Evolutionary conservation across 2,888 invertebrate species (phyloP), one percentile per base, ranked within the genome.

Genomic region (Teinopalpus imperialis): DNA sequence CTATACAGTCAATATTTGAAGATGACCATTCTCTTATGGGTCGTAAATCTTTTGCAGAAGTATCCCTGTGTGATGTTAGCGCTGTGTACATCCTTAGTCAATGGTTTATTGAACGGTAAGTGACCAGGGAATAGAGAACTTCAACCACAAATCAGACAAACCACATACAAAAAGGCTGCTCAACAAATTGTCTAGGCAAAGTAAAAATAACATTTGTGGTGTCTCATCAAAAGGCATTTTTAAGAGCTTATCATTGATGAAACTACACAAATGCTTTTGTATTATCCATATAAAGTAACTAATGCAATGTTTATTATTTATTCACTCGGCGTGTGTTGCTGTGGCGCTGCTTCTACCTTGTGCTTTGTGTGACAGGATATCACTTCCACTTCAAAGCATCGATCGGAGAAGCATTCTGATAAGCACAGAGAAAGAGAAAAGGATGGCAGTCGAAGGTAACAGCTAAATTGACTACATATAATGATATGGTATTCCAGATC

Each of bases 11-110:
- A 66, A 56, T 74, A 66, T 73, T 68, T 75, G 70, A 75, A 74
- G 41, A 71, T 74, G 77, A 74, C 80, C 76, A 74, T 79, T 69
- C 87, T 91, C 91, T 92, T 90, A 92, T 90, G 92, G 92, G 93
- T 92, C 93, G 88, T 92, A 88, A 85, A 92, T 93, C 93, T 93
- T 94, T 92, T 94, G 92, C 93, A 93, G 93, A 93, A 93, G 88
- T 90, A 89, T 90, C 90, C 91, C 89, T 90, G 90, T 90, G 91
- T 91, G 91, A 91, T 91, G 88, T 88, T 90, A 90, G 90, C 89
- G 90, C 90, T 90, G 91, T 90, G 89, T 90, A 90, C 91, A 87
- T 89, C 90, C 90, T 90, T 90, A 83, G 82, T 85, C 87, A 89
- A 79, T 85, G 90, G 90, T 90, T 89, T 83, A 77, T 80, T 83